A percentile compares a stretch with the other conserved stretches of the same genome.
phyloP scores from a whole-genome alignment of 2,797 vertebrate genomes.

The Iguana delicatissima region DNA sequence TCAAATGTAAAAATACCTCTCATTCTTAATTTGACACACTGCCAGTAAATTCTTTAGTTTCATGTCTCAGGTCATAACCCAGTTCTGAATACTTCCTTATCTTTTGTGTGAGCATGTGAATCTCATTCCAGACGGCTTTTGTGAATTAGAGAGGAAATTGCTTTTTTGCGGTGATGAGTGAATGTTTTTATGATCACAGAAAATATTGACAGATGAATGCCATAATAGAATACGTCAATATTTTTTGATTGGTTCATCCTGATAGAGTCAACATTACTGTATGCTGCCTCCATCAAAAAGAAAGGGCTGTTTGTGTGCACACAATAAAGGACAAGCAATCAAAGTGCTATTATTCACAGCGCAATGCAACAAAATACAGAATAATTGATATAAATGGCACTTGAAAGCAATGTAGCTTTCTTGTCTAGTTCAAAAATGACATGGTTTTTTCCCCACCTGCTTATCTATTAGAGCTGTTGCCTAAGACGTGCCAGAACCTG shows the following conservation, averaged over 20 bases:
- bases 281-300: background rate
- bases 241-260: slow-evolving; percentile 38
- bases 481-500: slow-evolving; percentile 2
- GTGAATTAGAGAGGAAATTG: slow-evolving; percentile 26
- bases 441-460: slow-evolving; percentile 20
- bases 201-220: slow-evolving; percentile 34
- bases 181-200: slow-evolving; percentile 31
- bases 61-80: background rate
- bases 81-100: slow-evolving; percentile 11
- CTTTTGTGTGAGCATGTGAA: background rate
- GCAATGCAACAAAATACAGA: background rate
- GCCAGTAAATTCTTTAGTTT: slow-evolving; percentile 8
- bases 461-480: background rate
- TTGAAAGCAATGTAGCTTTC: slow-evolving; percentile 22
- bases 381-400: background rate
- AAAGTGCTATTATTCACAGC: background rate
- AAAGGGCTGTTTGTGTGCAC: background rate
- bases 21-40: background rate
- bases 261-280: slow-evolving; percentile 22
- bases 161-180: slow-evolving; percentile 28
- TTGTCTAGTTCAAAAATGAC: background rate
- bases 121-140: slow-evolving; percentile 10
- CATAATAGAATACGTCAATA: slow-evolving; percentile 38
- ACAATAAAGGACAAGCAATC: background rate
- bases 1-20: background rate